Base-by-base conservation (phyloP, 2,113 vertebrate genomes). In the Chascanopsetta lugubris region DNA sequence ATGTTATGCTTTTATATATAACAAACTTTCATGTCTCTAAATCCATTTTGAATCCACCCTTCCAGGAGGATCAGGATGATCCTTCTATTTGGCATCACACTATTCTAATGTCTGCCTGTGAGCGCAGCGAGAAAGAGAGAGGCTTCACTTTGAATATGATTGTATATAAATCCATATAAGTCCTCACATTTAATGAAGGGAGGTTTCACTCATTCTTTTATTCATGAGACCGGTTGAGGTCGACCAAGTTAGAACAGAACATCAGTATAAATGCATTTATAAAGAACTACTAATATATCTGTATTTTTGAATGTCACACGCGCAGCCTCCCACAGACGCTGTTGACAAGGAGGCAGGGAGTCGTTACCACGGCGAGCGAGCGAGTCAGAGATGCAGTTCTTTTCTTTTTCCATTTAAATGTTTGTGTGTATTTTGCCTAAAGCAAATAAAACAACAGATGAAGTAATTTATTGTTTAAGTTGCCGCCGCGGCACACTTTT, bases 391-490 rank as follows among this genome's bases (percentile, higher is more conserved):
- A 38, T 6, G 34, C 34, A 30, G n/a, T n/a, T n/a, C n/a, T n/a
- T n/a, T n/a, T n/a, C n/a, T n/a, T n/a, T n/a, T n/a, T n/a, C n/a
- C n/a, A n/a, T n/a, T n/a, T n/a, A n/a, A 59, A 76, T 56, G 75
- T 83, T 79, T 78, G 30, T 40, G 6, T 49, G 48, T 65, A 54
- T 36, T 71, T 82, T 43, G 71, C 68, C 81, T 69, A 69, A 50
- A 79, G 64, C 79, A 82, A 82, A 79, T 77, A 72, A 72, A 53
- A 71, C 68, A 69, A 65, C 60, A 79, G 74, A n/a, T 68, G 65
- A 76, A 76, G 12, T 46, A 69, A 49, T 29, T 50, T 38, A 38
- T 71, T 72, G 74, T 83, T 83, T 71, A 76, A 82, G 64, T 75
- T 61, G 46, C n/a, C n/a, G n/a, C n/a, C n/a, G n/a, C n/a, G n/a